Base-by-base conservation (phyloP, 2,113 vertebrate genomes). In the Erinaceus europaeus region DNA sequence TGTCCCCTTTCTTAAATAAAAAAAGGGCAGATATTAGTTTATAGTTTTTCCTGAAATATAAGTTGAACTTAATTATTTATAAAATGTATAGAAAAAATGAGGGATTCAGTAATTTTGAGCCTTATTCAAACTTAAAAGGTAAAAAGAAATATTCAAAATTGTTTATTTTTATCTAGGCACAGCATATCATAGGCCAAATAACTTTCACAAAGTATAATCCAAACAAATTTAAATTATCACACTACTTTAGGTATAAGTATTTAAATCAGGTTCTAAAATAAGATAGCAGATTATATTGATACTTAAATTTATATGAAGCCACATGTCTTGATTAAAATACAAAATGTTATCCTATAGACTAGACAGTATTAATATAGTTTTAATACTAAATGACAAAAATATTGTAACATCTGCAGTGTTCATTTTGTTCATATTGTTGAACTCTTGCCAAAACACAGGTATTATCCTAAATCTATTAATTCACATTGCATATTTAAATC, bases 11-110 rank as follows among this genome's bases (percentile, higher is more conserved):
- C 20, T 52, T 20, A 52, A 52, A 17, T 17, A 52, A 52, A 52
- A 52, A 20, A 20, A 17, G 40, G 21, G 7, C 17, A 88, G n/a
- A 5, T 82, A 82, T 78, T 85, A 9, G 38, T 89, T 73, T 84
- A 77, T 75, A 84, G 23, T 12, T 87, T 18, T 52, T 34, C 27
- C 29, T 61, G 82, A 74, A 77, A 65, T n/a, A 32, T 85, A 95
- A 91, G 61, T 23, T 46, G 36, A 85, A 73, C 42, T 3, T 23
- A 68, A 61, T 85, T 55, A 81, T 48, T n/a, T 76, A 50, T 61
- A 50, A 74, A 48, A 74, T 4, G 29, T 27, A 82, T 11, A 72
- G 64, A 50, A 36, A 44, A 36, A 65, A 23, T 42, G 9, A 86
- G 59, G 21, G 77, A 9, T 79, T n/a, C 10, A 86, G 62, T 1